Evolutionary conservation across 2,113 vertebrate species (phyloP).

Genomic region (Chelonoidis abingdonii): DNA sequence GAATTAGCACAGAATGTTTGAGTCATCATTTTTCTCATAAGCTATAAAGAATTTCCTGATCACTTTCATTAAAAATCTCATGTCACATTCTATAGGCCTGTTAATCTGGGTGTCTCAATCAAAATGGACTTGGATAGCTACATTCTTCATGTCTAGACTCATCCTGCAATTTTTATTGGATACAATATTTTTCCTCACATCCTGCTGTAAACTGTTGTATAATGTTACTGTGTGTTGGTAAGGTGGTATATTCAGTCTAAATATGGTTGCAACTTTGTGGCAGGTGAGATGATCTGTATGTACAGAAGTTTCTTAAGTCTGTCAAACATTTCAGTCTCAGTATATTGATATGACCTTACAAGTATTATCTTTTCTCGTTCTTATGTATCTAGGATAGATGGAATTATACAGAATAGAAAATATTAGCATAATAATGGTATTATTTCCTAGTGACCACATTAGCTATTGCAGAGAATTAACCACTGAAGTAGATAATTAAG

Average conservation of each 20-base stretch:
- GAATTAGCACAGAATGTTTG: accelerated
- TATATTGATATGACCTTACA: background rate
- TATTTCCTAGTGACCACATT: slow-evolving; percentile 38
- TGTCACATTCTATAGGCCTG: background rate
- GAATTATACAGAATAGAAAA: slow-evolving; percentile 46
- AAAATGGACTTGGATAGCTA: slow-evolving; percentile 40
- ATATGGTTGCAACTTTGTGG: background rate
- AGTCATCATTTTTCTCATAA: background rate
- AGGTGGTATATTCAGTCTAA: slow-evolving; percentile 53
- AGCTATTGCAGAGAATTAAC: slow-evolving; percentile 44
- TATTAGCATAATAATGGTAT: slow-evolving; percentile 32
- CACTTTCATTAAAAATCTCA: background rate
- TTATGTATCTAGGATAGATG: slow-evolving; percentile 37
- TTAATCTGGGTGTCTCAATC: slow-evolving; percentile 41
- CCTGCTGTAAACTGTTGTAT: slow-evolving; percentile 34
- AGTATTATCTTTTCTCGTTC: slow-evolving; percentile 33
- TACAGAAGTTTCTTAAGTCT: background rate
- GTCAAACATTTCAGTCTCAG: background rate
- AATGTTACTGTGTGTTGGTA: slow-evolving; percentile 58
- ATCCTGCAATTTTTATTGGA: slow-evolving; percentile 26
- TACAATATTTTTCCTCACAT: slow-evolving; percentile 17
- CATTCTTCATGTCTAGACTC: slow-evolving; percentile 1
- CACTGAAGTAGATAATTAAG: slow-evolving; percentile 30
- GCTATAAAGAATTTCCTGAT: background rate
- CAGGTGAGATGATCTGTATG: background rate